Evolutionary conservation across 2,797 vertebrate genomes (phyloP).

Genomic region (Macropus fuliginosus): DNA sequence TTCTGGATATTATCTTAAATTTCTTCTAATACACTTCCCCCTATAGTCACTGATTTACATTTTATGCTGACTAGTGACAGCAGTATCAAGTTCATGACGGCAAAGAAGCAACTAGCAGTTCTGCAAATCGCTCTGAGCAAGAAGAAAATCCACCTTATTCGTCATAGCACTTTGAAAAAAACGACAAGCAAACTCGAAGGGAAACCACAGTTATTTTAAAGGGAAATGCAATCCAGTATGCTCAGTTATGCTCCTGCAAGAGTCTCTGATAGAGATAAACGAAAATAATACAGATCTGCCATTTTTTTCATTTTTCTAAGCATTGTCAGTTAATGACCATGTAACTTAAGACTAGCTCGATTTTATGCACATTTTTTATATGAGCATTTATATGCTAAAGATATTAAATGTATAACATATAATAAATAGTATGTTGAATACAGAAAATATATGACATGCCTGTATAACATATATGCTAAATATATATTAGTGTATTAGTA

Average conservation of each 20-base stretch:
- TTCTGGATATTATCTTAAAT: not conserved
- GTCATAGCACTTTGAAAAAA: constrained; percentile 40
- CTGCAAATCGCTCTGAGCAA: constrained; percentile 38
- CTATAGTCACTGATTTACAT: not conserved
- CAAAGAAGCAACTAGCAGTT: not conserved
- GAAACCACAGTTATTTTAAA: not conserved
- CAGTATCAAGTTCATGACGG: constrained; percentile 27
- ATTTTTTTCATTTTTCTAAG: not conserved
- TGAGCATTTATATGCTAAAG: not conserved
- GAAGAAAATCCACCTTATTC: constrained; percentile 52
- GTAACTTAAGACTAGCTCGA: not conserved
- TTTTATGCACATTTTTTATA: not conserved
- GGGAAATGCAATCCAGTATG: not conserved
- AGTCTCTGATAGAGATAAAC: not conserved
- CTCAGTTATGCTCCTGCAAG: not conserved
- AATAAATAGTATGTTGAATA: not conserved
- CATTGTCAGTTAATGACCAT: not conserved
- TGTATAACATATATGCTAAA: no score
- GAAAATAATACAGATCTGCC: not conserved
- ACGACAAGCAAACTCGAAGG: constrained; percentile 1
- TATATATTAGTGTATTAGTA: not conserved
- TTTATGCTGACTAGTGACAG: constrained; percentile 21
- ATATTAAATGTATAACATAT: not conserved
- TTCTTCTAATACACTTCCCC: constrained; percentile 18
- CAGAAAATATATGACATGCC: not conserved